Evolutionary conservation across 2,888 invertebrate species (phyloP), one percentile per base, ranked within the genome.

Genomic region (Octonoba sinensis): DNA sequence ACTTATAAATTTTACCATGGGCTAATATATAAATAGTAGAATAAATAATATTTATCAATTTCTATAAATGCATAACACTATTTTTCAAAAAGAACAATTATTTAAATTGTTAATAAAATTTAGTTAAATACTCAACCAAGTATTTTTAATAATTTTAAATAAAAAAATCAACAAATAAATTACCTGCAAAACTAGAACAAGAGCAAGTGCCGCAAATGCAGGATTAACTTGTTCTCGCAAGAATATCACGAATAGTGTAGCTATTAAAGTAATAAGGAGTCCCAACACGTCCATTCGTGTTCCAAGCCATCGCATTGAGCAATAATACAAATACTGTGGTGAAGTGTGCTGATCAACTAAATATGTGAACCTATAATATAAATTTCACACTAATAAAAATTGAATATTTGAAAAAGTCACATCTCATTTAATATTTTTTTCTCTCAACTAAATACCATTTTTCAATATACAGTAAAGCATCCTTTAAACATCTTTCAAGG

Each of bases 151-250:
- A 11, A 36, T 36, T 36, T 18, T 51, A 51, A 51, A 49, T 11
- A 54, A 6, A 24, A 18, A 18, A 56, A 12, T 3, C 56, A 15
- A 69, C 36, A 3, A 24, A 47, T 46, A 51, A n/a, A 54, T 83
- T 85, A 90, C 91, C 87, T 90, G 90, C 12, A 91, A 88, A 27
- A 92, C 90, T 85, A 91, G 92, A 0, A 91, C 89, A 83, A 93
- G 87, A 0, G 92, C 92, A 81, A 93, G 89, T 8, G 92, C 92
- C 22, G 92, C 91, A 76, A 91, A 88, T 0, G 91, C 90, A 0
- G 92, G 90, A 2, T 89, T 86, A 73, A 90, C 88, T 51, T 87
- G 85, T 18, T 89, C 88, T 77, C 88, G 88, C 0, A 91, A 87
- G 12, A 89, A 85, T 36, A 92, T 89, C 15, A 91, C 89, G 22